phyloP scores from a whole-genome alignment of 2,888 invertebrate genomes.

The Camponotus fellah region DNA sequence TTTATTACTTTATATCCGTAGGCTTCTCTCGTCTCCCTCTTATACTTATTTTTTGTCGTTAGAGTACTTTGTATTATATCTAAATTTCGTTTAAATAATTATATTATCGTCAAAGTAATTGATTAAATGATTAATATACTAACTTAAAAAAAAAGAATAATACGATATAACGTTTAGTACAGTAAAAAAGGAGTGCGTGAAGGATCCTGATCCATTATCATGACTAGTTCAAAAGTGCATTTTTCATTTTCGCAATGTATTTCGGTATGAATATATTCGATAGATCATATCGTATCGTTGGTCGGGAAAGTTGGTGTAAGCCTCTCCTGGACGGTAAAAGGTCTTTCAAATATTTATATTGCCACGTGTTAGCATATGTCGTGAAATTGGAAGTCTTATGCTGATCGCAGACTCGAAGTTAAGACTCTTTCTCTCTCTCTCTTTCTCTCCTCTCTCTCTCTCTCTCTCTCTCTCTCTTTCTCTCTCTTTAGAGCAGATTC shows the following conservation, averaged over 20 bases:
- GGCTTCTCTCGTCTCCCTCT: conserved; percentile 44
- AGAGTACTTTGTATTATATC: conserved; percentile 78
- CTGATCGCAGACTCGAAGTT: conserved; percentile 29
- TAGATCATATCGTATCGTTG: conserved; percentile 64
- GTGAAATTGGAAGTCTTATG: conserved; percentile 25
- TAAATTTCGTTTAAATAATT: conserved; percentile 76
- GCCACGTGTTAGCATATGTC: conserved; percentile 16
- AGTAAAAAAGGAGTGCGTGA: conserved; percentile 71
- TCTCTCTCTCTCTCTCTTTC: neutral
- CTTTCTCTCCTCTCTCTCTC: neutral
- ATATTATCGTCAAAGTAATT: conserved; percentile 69
- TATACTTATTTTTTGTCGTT: conserved; percentile 75
- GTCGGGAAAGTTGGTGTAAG: conserved; percentile 75
- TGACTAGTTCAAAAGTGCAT: conserved; percentile 83
- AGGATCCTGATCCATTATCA: conserved; percentile 79
- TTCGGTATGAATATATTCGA: conserved; percentile 50
- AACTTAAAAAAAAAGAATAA: conserved; percentile 58
- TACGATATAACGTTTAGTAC: conserved; percentile 22
- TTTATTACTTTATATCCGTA: conserved; percentile 73
- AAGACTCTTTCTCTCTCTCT: neutral
- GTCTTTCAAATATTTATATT: conserved; percentile 62
- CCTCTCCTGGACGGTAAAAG: conserved; percentile 80
- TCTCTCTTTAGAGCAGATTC: neutral
- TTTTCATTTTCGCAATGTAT: conserved; percentile 58
- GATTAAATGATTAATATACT: conserved; percentile 57